phyloP scores from a whole-genome alignment of 2,797 vertebrate genomes.

The Phoebastria nigripes region DNA sequence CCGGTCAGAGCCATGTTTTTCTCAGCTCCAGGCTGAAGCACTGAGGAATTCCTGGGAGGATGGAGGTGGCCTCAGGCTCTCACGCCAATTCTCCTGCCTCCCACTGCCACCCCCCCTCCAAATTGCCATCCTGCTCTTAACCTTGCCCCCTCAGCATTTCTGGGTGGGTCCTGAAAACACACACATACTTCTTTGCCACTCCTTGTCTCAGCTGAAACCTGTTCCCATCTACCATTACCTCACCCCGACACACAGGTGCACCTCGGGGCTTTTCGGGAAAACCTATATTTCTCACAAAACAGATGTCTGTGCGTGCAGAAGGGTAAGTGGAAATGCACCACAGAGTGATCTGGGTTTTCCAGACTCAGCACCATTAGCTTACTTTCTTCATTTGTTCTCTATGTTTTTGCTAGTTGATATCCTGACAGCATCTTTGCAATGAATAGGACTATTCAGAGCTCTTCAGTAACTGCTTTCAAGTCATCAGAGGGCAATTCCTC shows the following conservation, averaged over 20 bases:
- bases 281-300: background rate
- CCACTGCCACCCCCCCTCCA: background rate
- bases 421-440: background rate
- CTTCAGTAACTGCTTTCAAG: background rate
- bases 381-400: background rate
- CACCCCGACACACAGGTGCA: background rate
- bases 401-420: background rate
- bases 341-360: background rate
- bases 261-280: background rate
- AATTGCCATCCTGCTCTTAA: background rate
- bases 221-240: background rate
- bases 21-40: background rate
- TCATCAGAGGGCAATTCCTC: background rate
- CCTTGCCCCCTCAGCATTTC: slow-evolving; percentile 2
- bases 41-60: background rate
- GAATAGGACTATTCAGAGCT: background rate
- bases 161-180: background rate
- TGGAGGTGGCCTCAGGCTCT: background rate
- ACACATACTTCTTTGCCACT: slow-evolving; percentile 3
- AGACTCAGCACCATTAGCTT: background rate
- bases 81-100: background rate
- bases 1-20: accelerated
- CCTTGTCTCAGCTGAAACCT: slow-evolving; percentile 20
- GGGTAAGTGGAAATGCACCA: background rate
- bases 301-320: background rate